Base-by-base conservation (phyloP, 1,140 invertebrate species). In the Arion vulgaris region DNA sequence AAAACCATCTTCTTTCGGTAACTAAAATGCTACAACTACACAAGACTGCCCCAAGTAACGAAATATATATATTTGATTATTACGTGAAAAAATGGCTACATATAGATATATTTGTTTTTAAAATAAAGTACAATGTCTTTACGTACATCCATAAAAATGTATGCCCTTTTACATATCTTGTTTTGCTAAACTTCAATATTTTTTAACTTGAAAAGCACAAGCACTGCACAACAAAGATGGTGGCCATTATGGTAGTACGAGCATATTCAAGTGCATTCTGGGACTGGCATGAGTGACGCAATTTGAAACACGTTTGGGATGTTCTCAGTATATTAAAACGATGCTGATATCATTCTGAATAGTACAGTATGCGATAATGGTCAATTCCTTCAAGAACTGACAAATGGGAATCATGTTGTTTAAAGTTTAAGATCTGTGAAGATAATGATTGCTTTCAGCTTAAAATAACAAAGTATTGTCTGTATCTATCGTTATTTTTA, bases 61-160 rank as follows among this genome's bases (percentile, higher is more conserved):
- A 57, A 26, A 2, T 26, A 23, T 57, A 2, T 19, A 57, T 15
- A 4, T 15, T 26, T 57, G 23, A 57, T 23, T 57, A 9, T 4
- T 4, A 57, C 51, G 4, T n/a, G 23, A 23, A 57, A 26, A 17
- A 7, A 57, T 19, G 51, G 4, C 26, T 23, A 19, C 51, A 57
- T 5, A 57, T 57, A 23, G 17, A 57, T 26, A 9, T 57, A 23
- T 9, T 23, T 15, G 23, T 26, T 7, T 26, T 57, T 57, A 11
- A 57, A 26, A 9, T 57, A 57, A 17, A 57, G 23, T 57, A 57
- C 26, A 66, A 5, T 66, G 28, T 34, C 11, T 7, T 9, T 66
- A 80, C 80, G 71, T 81, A 81, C 80, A 74, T 81, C 80, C 80
- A 81, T 81, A 74, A 53, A 81, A 80, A 39, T 28, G 23, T 53